Evolutionary conservation across 2,888 invertebrate species (phyloP).

Genomic region (Stramonita haemastoma): DNA sequence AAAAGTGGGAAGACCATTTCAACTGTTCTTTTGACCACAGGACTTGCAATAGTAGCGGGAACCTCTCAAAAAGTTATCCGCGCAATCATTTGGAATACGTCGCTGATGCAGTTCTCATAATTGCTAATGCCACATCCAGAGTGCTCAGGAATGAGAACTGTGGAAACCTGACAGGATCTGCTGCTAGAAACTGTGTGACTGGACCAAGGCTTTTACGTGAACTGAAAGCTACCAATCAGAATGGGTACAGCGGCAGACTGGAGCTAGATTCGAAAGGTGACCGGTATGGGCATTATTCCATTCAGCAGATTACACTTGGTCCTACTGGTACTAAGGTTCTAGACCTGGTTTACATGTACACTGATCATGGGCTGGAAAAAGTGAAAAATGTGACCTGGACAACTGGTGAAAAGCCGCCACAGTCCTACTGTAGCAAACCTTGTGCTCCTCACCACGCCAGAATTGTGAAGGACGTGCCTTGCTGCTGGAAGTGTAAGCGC

Average conservation of each 20-base stretch:
- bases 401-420: slow-evolving; percentile 39
- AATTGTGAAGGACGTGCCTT: not conserved
- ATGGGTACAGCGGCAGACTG: slow-evolving; percentile 38
- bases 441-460: slow-evolving; percentile 44
- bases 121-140: slow-evolving; percentile 42
- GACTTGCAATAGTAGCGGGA: too few relatives aligned
- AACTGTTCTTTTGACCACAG: too few relatives aligned
- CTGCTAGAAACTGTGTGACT: slow-evolving; percentile 41
- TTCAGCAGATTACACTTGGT: slow-evolving; percentile 36
- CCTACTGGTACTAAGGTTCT: not conserved
- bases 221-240: slow-evolving; percentile 33
- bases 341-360: not conserved
- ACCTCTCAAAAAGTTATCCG: too few relatives aligned
- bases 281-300: slow-evolving; percentile 31
- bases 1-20: too few relatives aligned
- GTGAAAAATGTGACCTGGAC: not conserved
- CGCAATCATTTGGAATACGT: not conserved
- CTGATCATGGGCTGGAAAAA: not conserved
- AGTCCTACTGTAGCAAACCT: slow-evolving; percentile 18
- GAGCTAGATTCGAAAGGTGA: slow-evolving; percentile 41
- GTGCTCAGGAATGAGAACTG: slow-evolving; percentile 31
- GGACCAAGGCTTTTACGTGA: slow-evolving; percentile 39
- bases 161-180: slow-evolving; percentile 15
- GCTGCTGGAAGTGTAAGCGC: slow-evolving; percentile 56
- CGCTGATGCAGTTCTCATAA: slow-evolving; percentile 40